Conservation (phyloP, 2,113 vertebrate species). For the Otolemur garnettii region DNA sequence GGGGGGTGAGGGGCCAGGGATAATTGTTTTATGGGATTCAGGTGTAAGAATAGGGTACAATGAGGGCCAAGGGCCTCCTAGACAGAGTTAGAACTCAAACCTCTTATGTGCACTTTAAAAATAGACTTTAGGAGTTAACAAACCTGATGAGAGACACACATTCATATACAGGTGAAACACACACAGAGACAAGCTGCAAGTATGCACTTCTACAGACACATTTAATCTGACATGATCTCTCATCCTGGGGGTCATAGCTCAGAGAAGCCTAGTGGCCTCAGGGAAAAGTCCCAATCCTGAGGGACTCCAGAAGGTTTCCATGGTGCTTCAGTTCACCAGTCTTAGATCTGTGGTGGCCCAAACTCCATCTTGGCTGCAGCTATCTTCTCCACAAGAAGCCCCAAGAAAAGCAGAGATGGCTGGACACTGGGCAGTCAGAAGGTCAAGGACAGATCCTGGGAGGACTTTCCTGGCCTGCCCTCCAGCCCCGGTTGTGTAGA, state of each 20-base stretch:
- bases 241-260: background rate
- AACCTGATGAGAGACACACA: background rate
- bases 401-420: background rate
- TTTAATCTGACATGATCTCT: background rate
- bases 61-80: background rate
- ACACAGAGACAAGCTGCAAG: background rate
- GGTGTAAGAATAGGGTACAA: background rate
- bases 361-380: background rate
- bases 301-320: background rate
- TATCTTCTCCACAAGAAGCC: background rate
- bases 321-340: background rate
- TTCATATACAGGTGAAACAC: conserved; percentile 25
- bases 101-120: conserved; percentile 55
- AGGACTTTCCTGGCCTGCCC: background rate
- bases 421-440: background rate
- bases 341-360: background rate
- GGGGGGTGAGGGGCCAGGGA: background rate
- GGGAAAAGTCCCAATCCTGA: background rate
- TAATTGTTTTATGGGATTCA: background rate
- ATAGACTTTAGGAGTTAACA: background rate
- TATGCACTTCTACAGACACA: background rate
- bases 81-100: conserved; percentile 13
- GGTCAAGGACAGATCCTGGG: background rate
- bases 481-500: background rate
- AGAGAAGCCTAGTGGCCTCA: background rate